Evolutionary conservation across 2,888 invertebrate species (phyloP), one percentile per base, ranked within the genome.

Genomic region (Mythimna vitellina): DNA sequence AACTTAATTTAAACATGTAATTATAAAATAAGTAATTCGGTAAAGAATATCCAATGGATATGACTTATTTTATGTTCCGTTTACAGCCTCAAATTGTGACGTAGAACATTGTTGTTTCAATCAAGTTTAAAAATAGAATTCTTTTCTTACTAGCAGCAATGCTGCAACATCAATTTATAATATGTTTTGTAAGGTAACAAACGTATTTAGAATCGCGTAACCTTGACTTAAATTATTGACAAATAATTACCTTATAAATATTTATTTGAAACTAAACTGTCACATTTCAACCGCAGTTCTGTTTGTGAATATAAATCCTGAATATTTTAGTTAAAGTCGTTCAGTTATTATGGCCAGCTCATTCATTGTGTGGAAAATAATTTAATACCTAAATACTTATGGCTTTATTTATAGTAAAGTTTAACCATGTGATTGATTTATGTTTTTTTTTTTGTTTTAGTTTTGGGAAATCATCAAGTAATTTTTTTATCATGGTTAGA

Each of bases 81-180:
- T 69, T 17, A 57, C 22, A 38, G 14, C 14, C 12, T 25, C 3
- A 54, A 54, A 20, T 20, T 20, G 14, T 76, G 68, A 73, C 32
- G 56, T 32, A n/a, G 42, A 25, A 32, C n/a, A 12, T 25, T 76
- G 12, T 32, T 51, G 51, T 57, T 68, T 57, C 4, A 22, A 66
- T 56, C 17, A 25, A 17, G 3, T 35, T 14, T 74, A 9, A 42
- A 49, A 38, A 73, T 73, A 73, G 7, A 25, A 49, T 73, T n/a
- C 56, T 57, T n/a, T 25, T 14, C 17, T 8, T 14, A 14, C 20
- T 3, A 46, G 29, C 22, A 49, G 6, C 29, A 12, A n/a, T 64
- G 12, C 32, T n/a, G n/a, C 6, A 51, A 60, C 22, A 14, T 29
- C 14, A 5, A 17, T 12, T 46, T 22, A 49, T 29, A 62, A 25